Base-by-base conservation (phyloP, 2,888 invertebrate species). In the Melitaea athalia region DNA sequence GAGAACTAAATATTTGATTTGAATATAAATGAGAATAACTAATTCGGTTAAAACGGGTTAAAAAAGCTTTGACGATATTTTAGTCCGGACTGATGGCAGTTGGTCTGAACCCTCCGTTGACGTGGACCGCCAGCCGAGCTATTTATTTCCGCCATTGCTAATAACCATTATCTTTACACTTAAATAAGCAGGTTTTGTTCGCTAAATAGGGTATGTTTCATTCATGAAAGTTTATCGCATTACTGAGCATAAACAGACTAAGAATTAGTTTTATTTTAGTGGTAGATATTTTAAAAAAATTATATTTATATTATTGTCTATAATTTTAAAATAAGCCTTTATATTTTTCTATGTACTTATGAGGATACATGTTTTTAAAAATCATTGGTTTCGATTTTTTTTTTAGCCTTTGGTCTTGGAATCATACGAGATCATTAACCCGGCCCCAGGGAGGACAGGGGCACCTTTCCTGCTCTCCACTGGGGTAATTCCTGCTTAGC, bases 11-110 rank as follows among this genome's bases (percentile, higher is more conserved):
- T 57, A 15, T 57, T 57, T 57, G 57, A 57, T 57, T 57, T 55
- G 66, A 66, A 66, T 66, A 66, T 61, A 66, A 66, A 66, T 47
- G 49, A 61, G 66, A 42, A 60, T 47, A 66, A 66, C 61, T 66
- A 61, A 66, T 66, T 66, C 55, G 17, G 55, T 52, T 55, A 66
- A 47, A 62, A 62, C 17, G 55, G 61, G 49, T 55, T 66, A 61
- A 66, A 38, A 66, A 60, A 66, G 49, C 61, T 52, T 55, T 61
- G 59, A 66, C 53, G 61, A 61, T 61, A 66, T 66, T 66, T 66
- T 49, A 17, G 66, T 61, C 60, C 61, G 49, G 61, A 10, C 55
- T 52, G 65, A 61, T 43, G 53, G 59, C 60, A 53, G 62, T 52
- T 55, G 55, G 55, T 43, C 47, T 49, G 53, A 62, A 50, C 67